These are phyloP conservation scores for Protobothrops flavoviridis DNA, from an alignment of 2,113 vertebrate genomes.

Conservation along the genomic window DNA sequence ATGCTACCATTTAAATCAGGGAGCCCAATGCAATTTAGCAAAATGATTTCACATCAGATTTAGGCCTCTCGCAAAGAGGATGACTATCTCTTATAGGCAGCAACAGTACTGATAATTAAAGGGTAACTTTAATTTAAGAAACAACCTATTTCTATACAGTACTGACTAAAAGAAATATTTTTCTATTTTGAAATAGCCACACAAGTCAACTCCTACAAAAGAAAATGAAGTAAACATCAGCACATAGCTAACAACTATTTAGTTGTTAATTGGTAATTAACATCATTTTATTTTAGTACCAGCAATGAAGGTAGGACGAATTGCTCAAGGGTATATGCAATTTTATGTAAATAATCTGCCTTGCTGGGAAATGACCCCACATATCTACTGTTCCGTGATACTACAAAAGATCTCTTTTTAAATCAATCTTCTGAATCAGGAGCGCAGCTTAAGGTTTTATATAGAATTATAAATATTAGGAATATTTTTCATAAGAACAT, in stretches of 20 bases:
- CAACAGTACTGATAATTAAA: neutral
- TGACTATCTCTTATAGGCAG: neutral
- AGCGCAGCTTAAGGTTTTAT: constrained; percentile 32
- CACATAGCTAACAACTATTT: neutral
- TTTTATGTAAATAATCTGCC: neutral
- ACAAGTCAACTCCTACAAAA: neutral
- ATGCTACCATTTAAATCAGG: neutral
- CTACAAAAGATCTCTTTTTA: constrained; percentile 16
- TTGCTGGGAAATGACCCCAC: neutral
- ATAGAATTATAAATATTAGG: constrained; percentile 36
- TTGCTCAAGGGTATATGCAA: neutral
- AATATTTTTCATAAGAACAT: constrained; percentile 36
- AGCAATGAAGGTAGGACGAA: neutral
- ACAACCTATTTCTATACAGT: neutral
- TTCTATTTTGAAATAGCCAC: neutral
- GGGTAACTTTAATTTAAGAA: neutral
- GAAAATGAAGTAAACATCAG: neutral
- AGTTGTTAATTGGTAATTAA: neutral
- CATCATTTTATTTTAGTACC: neutral
- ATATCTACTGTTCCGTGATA: neutral
- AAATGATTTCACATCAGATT: neutral
- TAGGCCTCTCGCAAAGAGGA: neutral
- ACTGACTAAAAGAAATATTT: neutral
- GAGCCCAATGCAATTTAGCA: neutral
- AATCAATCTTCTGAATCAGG: constrained; percentile 40